Evolutionary conservation across 2,113 vertebrate species (phyloP), one percentile per base, ranked within the genome.

Genomic region (Misgurnus anguillicaudatus): DNA sequence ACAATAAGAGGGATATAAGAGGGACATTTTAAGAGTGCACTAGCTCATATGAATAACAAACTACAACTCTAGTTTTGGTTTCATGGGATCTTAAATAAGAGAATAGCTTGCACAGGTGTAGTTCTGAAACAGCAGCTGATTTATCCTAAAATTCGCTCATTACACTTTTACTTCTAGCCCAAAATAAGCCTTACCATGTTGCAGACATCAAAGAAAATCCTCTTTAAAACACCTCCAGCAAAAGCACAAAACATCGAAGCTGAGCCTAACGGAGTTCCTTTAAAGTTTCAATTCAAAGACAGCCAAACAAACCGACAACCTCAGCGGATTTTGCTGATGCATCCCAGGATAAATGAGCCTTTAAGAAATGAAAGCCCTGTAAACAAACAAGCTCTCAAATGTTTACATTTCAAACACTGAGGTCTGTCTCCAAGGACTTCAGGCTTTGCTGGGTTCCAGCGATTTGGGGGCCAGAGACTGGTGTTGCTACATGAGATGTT

Each of bases 311-410:
- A 67, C 73, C 67, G 24, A 2, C 62, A 41, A 80, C 77, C 83
- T 76, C 80, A 17, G 31, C 6, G 70, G 83, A 77, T 64, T 82
- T 61, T 67, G 21, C 42, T 73, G 73, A 77, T 66, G 74, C 64
- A 72, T 85, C 78, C 80, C 68, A 77, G 73, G 80, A 76, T 80
- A 82, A 78, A 83, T 80, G 57, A 80, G 81, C 69, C 78, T 74
- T 85, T 78, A 66, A 78, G 74, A 76, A 78, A 19, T 8, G 39
- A 77, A 80, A 60, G 74, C 78, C 78, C 81, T 69, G 76, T 80
- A 89, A 89, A 90, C 87, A 92, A 90, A 90, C 88, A 92, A 84
- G 77, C 78, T 87, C 62, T 90, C 80, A 90, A 90, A 91, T 91
- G 89, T 91, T 90, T 92, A 87, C 88, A 89, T 85, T 85, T 82